A percentile compares a stretch with the other conserved stretches of the same genome.
Conservation (phyloP, 2,113 vertebrate genomes). For the Pelvicachromis taeniatus region DNA sequence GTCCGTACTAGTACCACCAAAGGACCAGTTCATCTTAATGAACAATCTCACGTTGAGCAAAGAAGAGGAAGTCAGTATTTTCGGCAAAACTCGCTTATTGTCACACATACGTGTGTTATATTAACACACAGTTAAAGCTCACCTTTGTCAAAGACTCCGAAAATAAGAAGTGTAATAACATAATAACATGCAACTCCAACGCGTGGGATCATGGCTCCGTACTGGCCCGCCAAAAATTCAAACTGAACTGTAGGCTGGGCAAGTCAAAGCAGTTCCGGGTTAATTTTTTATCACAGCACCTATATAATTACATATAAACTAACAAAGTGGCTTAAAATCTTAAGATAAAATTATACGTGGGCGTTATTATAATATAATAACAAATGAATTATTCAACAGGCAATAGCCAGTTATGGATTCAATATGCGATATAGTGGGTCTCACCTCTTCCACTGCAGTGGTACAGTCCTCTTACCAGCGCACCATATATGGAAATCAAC, state of each 20-base stretch:
- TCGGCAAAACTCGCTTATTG: background rate
- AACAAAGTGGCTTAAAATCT: fast-evolving
- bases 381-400: fast-evolving
- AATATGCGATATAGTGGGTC: background rate
- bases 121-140: background rate
- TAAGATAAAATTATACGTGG: background rate
- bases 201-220: background rate
- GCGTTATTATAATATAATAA: background rate
- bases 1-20: no score
- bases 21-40: background rate
- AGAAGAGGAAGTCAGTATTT: background rate
- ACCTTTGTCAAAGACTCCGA: background rate
- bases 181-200: fast-evolving
- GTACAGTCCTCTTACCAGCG: background rate
- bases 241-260: background rate
- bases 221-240: background rate
- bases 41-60: background rate
- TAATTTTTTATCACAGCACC: fast-evolving
- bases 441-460: background rate
- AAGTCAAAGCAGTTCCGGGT: background rate
- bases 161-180: background rate
- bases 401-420: background rate
- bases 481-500: background rate
- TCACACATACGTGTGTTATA: background rate
- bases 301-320: background rate